Evolutionary conservation across 2,888 invertebrate species (phyloP).

Genomic region (Noctua janthe): DNA sequence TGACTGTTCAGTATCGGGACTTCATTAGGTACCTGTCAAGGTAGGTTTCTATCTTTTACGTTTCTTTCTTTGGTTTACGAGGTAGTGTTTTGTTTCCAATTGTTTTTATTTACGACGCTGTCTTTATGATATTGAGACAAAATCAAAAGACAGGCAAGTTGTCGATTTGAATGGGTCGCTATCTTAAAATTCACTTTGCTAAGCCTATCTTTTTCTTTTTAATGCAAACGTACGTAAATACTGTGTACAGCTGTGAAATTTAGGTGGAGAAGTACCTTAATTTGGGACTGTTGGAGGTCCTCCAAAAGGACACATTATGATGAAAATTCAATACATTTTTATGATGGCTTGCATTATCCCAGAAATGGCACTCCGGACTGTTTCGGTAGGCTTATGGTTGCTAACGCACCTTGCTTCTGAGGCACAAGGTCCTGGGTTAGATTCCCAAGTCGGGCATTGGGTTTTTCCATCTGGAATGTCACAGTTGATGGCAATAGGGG

Average conservation of each 20-base stretch:
- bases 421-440: not conserved
- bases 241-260: not conserved
- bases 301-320: not conserved
- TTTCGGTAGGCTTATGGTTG: not conserved
- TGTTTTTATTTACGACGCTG: conserved; percentile 1
- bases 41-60: not conserved
- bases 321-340: not conserved
- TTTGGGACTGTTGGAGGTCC: not conserved
- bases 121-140: not conserved
- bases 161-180: not conserved
- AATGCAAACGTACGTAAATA: not conserved
- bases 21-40: conserved; percentile 21
- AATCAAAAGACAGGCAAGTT: not conserved
- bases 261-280: not conserved
- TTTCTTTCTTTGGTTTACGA: conserved; percentile 7
- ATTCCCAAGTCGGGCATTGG: not conserved
- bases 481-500: not conserved
- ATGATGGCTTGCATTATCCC: not conserved
- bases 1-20: conserved; percentile 13
- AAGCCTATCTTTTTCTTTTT: not conserved
- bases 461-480: not conserved
- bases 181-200: not conserved
- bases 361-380: not conserved
- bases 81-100: conserved; percentile 9
- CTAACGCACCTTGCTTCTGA: not conserved